phyloP scores from a whole-genome alignment of 1,140 invertebrate species.

The Choristoneura fumiferana region DNA sequence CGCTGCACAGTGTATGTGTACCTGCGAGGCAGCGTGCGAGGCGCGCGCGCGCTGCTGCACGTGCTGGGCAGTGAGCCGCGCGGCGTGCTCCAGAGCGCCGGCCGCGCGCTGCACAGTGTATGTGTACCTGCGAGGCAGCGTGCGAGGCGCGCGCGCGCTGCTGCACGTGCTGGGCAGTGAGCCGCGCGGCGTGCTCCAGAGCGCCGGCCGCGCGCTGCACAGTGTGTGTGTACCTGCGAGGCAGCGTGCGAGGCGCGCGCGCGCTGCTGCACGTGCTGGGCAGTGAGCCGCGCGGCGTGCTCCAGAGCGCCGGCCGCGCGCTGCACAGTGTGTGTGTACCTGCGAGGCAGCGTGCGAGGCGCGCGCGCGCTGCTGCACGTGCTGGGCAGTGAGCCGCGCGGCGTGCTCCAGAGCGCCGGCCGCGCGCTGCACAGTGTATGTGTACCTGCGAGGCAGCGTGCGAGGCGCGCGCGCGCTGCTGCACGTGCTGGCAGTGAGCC shows the following conservation, averaged over 20 bases:
- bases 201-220: slow-evolving; percentile 52
- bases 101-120: no score
- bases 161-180: no score
- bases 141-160: no score
- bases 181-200: slow-evolving; percentile 54
- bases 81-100: no score
- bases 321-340: neutral
- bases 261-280: slow-evolving; percentile 48
- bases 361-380: neutral
- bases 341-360: neutral
- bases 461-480: neutral
- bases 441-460: neutral
- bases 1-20: no score
- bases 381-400: slow-evolving; percentile 1
- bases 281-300: slow-evolving; percentile 57
- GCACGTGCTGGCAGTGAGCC: slow-evolving; percentile 5
- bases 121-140: no score
- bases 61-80: no score
- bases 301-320: slow-evolving; percentile 32
- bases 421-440: neutral
- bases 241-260: slow-evolving; percentile 53
- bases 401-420: slow-evolving; percentile 5
- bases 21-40: no score
- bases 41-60: no score
- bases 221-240: slow-evolving; percentile 32